Base-by-base conservation (phyloP, 2,888 invertebrate species). In the Mechanitis mazaeus region DNA sequence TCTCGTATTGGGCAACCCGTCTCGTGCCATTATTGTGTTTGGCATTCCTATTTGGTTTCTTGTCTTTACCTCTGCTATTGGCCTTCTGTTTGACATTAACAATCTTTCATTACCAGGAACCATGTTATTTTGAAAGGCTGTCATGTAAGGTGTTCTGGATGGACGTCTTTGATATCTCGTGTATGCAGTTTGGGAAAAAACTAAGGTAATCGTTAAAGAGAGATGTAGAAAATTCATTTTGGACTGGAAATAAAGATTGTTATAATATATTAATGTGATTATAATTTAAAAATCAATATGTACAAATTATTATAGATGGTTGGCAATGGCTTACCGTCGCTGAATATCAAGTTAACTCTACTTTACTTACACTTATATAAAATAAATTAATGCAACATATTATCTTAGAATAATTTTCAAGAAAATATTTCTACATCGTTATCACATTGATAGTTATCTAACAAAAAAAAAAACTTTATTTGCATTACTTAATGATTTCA, bases 71-170 rank as follows among this genome's bases (percentile, higher is more conserved):
- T 50, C 50, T 31, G 35, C 58, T 56, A 60, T 50, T 7, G 56
- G 47, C 31, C 54, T 60, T n/a, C 62, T 33, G 33, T 54, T 67
- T 65, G 28, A 64, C 58, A 20, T 65, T 59, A 76, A 54, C 0
- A 74, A 70, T 31, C 70, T 73, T 53, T 72, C 76, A 0, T 72
- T 68, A 20, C 61, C 68, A 6, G 78, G 74, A 12, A 76, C 72
- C 3, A 81, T 53, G 1, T 79, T 72, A 2, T 74, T 75, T 69
- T 77, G 75, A 9, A 81, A 55, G 2, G 67, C 64, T 3, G 67
- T 58, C 56, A 69, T 66, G 12, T 68, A 47, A 7, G 69, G 60
- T 31, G 50, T 11, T 57, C 68, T 69, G 6, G 57, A 61, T 20
- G 56, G 56, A 9, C 64, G 60, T n/a, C 61, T 63, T 42, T 60